These are phyloP conservation scores for Pipra filicauda DNA, from an alignment of 2,113 vertebrate genomes.

Conservation along the genomic window DNA sequence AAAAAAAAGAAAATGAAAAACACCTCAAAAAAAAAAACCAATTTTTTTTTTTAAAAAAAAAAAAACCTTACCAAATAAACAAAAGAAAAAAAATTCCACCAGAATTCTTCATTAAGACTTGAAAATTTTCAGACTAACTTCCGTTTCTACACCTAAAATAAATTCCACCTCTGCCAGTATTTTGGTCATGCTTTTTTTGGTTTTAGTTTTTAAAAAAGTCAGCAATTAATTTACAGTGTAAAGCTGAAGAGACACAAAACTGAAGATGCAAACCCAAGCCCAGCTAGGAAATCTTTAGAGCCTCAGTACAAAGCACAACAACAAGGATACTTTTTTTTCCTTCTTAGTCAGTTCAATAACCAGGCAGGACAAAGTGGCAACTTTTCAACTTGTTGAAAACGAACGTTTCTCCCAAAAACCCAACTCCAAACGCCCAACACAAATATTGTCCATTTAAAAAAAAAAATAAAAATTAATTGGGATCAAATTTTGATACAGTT, in stretches of 20 bases:
- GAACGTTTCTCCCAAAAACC: not conserved
- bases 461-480: not conserved
- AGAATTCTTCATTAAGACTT: fast-evolving
- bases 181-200: fast-evolving
- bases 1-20: not conserved
- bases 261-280: not conserved
- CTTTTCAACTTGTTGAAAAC: not conserved
- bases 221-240: not conserved
- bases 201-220: not conserved
- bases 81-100: not conserved
- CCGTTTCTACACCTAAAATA: not conserved
- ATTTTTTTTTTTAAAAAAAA: no score
- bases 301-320: fast-evolving
- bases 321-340: not conserved
- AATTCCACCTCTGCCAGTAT: not conserved
- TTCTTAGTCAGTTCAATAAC: not conserved
- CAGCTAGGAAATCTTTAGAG: not conserved
- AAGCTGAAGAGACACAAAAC: not conserved
- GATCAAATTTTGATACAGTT: not conserved
- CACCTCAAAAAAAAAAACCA: not conserved
- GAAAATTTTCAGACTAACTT: not conserved
- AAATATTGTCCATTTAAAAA: not conserved
- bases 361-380: not conserved
- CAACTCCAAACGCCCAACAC: not conserved
- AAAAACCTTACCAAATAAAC: not conserved